Base-by-base conservation (phyloP, 2,113 vertebrate species). In the Percina caprodes region DNA sequence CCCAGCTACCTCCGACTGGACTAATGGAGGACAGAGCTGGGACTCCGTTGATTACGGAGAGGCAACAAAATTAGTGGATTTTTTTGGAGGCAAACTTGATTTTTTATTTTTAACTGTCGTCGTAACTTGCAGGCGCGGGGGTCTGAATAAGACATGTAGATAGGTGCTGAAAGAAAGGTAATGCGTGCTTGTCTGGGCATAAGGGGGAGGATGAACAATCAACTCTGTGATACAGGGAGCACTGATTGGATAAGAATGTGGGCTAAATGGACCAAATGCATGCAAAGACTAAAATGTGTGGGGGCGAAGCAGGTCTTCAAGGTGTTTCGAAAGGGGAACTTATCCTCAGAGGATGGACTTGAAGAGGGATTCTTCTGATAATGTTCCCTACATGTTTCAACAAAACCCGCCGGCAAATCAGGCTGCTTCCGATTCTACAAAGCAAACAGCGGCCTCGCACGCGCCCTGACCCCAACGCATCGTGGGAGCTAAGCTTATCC, bases 1-100 rank as follows among this genome's bases (percentile, higher is more conserved):
- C 98, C 98, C 86, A 95, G 95, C 95, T 99, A 99, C 94, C 96
- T 99, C 92, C 97, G 97, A 92, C 77, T 97, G 95, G 96, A 97
- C 86, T 99, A 91, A 96, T 1, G n/a, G 56, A 79, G 69, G 59
- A 77, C 62, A 67, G 76, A 84, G 85, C 74, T 60, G 72, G 70
- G 55, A 85, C 87, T 89, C 84, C 87, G 78, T 83, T 48, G 42
- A 71, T 80, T 30, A 58, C 49, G 46, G 48, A 66, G 39, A 69
- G 80, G 73, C 78, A 61, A 82, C 49, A 61, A 74, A 76, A 85
- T 24, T 14, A 82, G 75, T 13, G 46, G 59, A 76, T 69, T 70
- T 63, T 83, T n/a, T 77, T 54, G 55, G 70, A 77, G 77, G 79
- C 74, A 87, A 89, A 80, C 35, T 76, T 83, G 79, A 90, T 89